Percentiles rank a stretch among this genome's conserved stretches.
These are phyloP conservation scores for Papilio glaucus DNA, from an alignment of 1,140 invertebrate genomes.

Conservation along the genomic window DNA sequence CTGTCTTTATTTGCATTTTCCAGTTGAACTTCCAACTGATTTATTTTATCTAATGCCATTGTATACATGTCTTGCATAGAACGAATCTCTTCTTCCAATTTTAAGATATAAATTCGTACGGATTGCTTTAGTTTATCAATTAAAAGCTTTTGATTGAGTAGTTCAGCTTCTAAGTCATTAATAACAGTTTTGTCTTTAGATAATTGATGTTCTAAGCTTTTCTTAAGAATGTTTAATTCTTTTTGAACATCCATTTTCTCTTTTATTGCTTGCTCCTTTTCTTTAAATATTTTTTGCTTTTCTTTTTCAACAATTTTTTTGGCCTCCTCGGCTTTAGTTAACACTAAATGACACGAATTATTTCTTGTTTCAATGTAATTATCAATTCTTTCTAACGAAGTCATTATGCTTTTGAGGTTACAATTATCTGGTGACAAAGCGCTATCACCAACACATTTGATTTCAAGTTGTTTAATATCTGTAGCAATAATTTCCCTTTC, in stretches of 20 bases:
- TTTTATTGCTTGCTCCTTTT: slow-evolving; percentile 67
- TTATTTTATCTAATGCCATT: slow-evolving; percentile 52
- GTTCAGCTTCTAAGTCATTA: slow-evolving; percentile 64
- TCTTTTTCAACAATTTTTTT: slow-evolving; percentile 71
- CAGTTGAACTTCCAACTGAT: slow-evolving; percentile 56
- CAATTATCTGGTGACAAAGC: slow-evolving; percentile 52
- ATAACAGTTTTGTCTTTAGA: slow-evolving; percentile 56
- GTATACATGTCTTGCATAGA: slow-evolving; percentile 59
- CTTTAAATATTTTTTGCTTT: slow-evolving; percentile 68
- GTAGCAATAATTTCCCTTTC: slow-evolving; percentile 64
- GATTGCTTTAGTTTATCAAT: slow-evolving; percentile 64
- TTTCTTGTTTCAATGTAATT: slow-evolving; percentile 62
- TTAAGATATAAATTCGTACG: slow-evolving; percentile 56
- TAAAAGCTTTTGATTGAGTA: slow-evolving; percentile 69
- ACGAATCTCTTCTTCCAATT: slow-evolving; percentile 63
- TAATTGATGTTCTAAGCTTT: slow-evolving; percentile 58
- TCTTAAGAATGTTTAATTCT: slow-evolving; percentile 57
- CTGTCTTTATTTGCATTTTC: slow-evolving; percentile 43
- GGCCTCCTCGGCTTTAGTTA: slow-evolving; percentile 72
- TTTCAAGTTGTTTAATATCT: slow-evolving; percentile 68
- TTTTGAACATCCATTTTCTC: slow-evolving; percentile 58
- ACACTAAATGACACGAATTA: slow-evolving; percentile 67
- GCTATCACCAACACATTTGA: slow-evolving; percentile 63
- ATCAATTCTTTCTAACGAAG: slow-evolving; percentile 58
- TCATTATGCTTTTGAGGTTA: slow-evolving; percentile 56